phyloP scores from a whole-genome alignment of 2,797 vertebrate genomes.

The Australoheros facetus region DNA sequence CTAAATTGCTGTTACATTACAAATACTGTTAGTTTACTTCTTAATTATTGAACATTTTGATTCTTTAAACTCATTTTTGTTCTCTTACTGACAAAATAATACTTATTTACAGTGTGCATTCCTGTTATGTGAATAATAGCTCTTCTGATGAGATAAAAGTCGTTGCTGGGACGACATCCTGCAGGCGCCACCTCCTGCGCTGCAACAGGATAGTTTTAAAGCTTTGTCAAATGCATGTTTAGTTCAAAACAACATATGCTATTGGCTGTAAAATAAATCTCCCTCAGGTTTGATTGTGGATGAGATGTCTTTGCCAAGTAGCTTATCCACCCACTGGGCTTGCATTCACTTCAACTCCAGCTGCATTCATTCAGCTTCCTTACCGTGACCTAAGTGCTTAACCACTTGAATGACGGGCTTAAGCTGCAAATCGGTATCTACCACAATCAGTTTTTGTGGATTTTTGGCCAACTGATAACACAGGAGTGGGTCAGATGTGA shows the following conservation, averaged over 20 bases:
- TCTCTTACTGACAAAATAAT: not conserved
- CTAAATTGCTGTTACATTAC: not conserved
- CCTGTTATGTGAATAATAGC: conserved; percentile 18
- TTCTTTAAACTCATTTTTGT: not conserved
- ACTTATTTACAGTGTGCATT: not conserved
- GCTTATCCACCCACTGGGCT: conserved; percentile 33
- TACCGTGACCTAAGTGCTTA: conserved; percentile 4
- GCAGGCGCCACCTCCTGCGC: not conserved
- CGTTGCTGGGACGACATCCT: not conserved
- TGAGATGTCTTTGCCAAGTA: conserved; percentile 27
- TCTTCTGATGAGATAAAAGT: conserved; percentile 7
- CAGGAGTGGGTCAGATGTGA: not conserved
- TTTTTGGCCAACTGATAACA: not conserved
- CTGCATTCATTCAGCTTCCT: conserved; percentile 24
- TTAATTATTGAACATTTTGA: not conserved
- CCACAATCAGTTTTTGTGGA: conserved; percentile 3
- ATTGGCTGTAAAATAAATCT: not conserved
- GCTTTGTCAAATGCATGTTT: not conserved
- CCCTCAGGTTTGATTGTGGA: conserved; percentile 4
- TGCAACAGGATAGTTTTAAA: conserved; percentile 1
- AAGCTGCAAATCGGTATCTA: not conserved
- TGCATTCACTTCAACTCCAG: conserved; percentile 11
- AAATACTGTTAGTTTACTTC: not conserved
- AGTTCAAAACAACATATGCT: not conserved
- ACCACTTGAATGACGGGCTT: conserved; percentile 6